Conservation (phyloP, 2,113 vertebrate genomes). For the Eupsittula cactorum region DNA sequence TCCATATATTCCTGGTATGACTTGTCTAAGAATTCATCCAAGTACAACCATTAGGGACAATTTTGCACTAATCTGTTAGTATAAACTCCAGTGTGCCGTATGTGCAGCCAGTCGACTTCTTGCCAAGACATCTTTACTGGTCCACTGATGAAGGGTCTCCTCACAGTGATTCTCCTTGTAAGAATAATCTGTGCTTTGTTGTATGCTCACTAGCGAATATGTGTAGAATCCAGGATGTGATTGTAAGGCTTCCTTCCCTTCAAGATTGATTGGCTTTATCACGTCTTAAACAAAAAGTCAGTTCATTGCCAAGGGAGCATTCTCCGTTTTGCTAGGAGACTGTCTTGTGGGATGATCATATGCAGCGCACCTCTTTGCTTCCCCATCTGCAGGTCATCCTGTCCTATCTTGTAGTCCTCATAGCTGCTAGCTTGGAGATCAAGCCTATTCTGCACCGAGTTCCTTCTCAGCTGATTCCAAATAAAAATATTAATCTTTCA, state of each 20-base stretch:
- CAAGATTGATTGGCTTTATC: neutral
- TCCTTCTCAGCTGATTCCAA: neutral
- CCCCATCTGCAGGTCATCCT: neutral
- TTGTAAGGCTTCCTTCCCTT: neutral
- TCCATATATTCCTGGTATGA: neutral
- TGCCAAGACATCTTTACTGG: neutral
- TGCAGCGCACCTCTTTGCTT: neutral
- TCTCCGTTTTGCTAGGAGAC: neutral
- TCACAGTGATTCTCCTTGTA: neutral
- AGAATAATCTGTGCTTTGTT: neutral
- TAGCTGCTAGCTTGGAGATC: neutral
- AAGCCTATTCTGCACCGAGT: neutral
- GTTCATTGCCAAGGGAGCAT: neutral
- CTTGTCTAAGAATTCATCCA: neutral
- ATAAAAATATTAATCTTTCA: neutral
- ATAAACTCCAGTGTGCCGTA: neutral
- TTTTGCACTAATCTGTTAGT: neutral
- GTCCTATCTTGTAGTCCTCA: neutral
- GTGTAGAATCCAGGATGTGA: neutral
- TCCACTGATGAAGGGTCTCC: neutral
- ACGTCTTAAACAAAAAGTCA: neutral
- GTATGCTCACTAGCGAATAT: neutral
- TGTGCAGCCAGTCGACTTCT: neutral
- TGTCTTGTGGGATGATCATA: fast-evolving
- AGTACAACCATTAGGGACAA: neutral